phyloP scores from a whole-genome alignment of 2,888 invertebrate species.

The Latrodectus elegans region DNA sequence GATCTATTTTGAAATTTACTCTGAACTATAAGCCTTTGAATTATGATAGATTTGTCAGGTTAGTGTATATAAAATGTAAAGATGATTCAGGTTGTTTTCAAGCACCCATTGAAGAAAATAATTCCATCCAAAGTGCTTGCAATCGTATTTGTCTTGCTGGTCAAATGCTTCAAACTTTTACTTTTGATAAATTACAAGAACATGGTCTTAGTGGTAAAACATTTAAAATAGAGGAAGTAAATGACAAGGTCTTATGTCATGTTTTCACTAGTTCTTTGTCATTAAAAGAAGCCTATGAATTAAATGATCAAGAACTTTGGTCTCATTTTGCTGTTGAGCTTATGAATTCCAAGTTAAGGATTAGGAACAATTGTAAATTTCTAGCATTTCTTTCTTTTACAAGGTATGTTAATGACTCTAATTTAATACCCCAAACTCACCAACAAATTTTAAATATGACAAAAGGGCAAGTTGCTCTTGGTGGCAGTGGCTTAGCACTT shows the following conservation, averaged over 20 bases:
- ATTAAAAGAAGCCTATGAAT: conserved; percentile 82
- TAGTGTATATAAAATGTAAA: conserved; percentile 88
- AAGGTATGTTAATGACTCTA: conserved; percentile 80
- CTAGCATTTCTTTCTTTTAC: conserved; percentile 92
- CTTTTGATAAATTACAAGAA: conserved; percentile 89
- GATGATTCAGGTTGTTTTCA: conserved; percentile 88
- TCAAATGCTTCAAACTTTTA: conserved; percentile 87
- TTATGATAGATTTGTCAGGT: conserved; percentile 81
- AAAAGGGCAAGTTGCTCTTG: conserved; percentile 88
- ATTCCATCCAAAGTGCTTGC: conserved; percentile 83
- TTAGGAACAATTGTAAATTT: conserved; percentile 84
- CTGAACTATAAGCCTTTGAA: conserved; percentile 80
- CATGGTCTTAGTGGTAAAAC: conserved; percentile 86
- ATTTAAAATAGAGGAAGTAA: conserved; percentile 84
- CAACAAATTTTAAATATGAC: conserved; percentile 79
- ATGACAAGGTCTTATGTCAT: conserved; percentile 81
- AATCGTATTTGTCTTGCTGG: conserved; percentile 85
- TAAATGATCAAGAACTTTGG: conserved; percentile 89
- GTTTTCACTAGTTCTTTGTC: conserved; percentile 84
- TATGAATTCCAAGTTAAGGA: conserved; percentile 82
- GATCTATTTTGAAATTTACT: conserved; percentile 74
- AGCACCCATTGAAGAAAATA: conserved; percentile 80
- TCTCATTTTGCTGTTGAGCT: conserved; percentile 88
- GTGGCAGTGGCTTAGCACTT: conserved; percentile 92
- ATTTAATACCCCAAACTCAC: conserved; percentile 43